Base-by-base conservation (phyloP, 2,113 vertebrate genomes). In the Myotis yumanensis region DNA sequence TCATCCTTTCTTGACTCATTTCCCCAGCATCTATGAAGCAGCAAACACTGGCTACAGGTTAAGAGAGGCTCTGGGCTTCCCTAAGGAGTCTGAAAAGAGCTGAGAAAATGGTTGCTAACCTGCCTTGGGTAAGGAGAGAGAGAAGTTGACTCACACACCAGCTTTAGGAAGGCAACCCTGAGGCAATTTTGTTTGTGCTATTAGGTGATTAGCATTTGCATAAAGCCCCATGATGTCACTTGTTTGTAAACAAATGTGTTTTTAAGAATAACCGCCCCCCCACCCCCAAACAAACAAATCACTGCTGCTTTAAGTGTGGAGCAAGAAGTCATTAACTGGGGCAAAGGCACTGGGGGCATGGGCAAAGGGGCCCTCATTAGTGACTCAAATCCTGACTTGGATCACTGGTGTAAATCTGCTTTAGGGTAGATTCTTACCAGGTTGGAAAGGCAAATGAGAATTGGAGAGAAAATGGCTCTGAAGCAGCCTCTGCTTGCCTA, bases 181-280 rank as follows among this genome's bases (percentile, higher is more conserved):
- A 43, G 43, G 37, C 22, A 80, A n/a, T 93, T 66, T 7, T 23
- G 11, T 79, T 48, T 77, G 72, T 46, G 48, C 23, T 18, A 18
- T 35, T 23, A 73, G 62, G 57, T 71, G 32, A 71, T 48, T n/a
- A 76, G 11, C 7, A 89, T 51, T 54, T 89, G 59, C 86, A 93
- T 77, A 77, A 90, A 64, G 66, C 37, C 86, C 59, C 1, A 75
- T 28, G 52, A 95, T 52, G 37, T 76, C 86, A 89, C 71, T 72
- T 83, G 54, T 86, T 76, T 92, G 90, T 66, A 86, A 54, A 92
- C 79, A 91, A 86, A 77, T 88, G 62, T 93, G 40, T 81, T 73
- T 96, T 94, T 54, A 90, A 89, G 37, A 82, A 46, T 75, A 87
- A 90, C 89, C 48, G 14, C 10, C 43, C 80, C 18, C 22, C 22